A percentile compares a stretch with the other conserved stretches of the same genome.
Evolutionary conservation across 2,797 vertebrate species (phyloP).

Genomic region (Cynodonichthys magdalenae): DNA sequence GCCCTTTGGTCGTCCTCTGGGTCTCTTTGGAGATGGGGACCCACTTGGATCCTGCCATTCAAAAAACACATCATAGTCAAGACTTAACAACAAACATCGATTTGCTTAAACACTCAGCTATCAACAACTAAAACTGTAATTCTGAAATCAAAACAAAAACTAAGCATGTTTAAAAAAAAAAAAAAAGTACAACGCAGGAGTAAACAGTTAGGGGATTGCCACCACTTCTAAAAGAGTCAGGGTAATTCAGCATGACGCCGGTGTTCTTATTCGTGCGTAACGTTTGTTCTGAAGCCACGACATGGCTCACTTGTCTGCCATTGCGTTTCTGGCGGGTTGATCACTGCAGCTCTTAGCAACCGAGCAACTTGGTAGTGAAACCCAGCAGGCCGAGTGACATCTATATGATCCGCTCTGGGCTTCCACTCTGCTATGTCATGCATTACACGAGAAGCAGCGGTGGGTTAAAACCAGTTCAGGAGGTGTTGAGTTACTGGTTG

Average conservation of each 20-base stretch:
- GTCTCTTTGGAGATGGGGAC: slow-evolving; percentile 91
- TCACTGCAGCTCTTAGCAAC: slow-evolving; percentile 74
- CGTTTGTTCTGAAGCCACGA: slow-evolving; percentile 19
- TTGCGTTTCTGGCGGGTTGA: slow-evolving; percentile 62
- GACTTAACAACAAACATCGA: no score
- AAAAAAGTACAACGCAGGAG: no score
- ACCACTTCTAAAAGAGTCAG: slow-evolving; percentile 7
- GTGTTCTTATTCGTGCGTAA: slow-evolving; percentile 26
- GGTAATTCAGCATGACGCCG: background rate
- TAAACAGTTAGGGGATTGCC: slow-evolving; percentile 21
- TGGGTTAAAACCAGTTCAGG: slow-evolving; percentile 71
- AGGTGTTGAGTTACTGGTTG: slow-evolving; percentile 74
- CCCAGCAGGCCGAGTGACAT: slow-evolving; percentile 56
- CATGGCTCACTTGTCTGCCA: slow-evolving; percentile 52
- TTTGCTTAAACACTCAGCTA: no score
- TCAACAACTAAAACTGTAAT: background rate
- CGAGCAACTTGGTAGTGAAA: slow-evolving; percentile 67
- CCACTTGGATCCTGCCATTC: slow-evolving; percentile 88
- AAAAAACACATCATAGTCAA: background rate
- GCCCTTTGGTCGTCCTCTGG: slow-evolving; percentile 93
- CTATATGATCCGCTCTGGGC: slow-evolving; percentile 53
- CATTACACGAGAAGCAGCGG: slow-evolving; percentile 40
- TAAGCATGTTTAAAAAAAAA: background rate
- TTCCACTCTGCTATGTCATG: slow-evolving; percentile 44
- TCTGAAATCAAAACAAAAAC: background rate